Base-by-base conservation (phyloP, 2,888 invertebrate genomes). In the Ischnus inquisitorius region DNA sequence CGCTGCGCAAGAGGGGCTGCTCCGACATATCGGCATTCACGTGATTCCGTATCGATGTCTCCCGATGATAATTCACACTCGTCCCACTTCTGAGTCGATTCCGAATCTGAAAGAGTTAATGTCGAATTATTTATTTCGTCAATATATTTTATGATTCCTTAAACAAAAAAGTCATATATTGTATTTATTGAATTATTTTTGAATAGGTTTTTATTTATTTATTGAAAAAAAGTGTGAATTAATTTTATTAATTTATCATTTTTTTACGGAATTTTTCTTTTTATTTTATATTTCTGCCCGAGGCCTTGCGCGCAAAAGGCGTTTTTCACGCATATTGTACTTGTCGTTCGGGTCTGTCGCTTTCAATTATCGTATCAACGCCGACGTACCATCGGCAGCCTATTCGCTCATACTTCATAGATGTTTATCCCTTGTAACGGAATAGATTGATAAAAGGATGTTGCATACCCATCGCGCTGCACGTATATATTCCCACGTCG, bases 401-500 rank as follows among this genome's bases (percentile, higher is more conserved):
- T n/a, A 48, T 54, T 48, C 28, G 51, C 48, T 28, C 19, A 41
- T 75, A 34, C 34, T 79, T 68, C 64, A 85, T 82, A 86, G 87
- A 90, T 88, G 84, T 85, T 87, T 88, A 87, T 89, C 88, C 79
- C 62, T 19, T 69, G 41, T 68, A 83, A 79, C 79, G 71, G 64
- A 67, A 16, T 34, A 51, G 65, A 83, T 72, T 69, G 60, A 84
- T 82, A 85, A 85, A 85, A 83, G 72, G 57, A 78, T 74, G 79
- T 76, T 81, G 64, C 62, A 62, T 43, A 43, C 68, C 46, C 60
- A 72, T 64, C 65, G 72, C 22, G 60, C 62, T 39, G 28, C 67
- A n/a, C 51, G 41, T 41, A 77, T 57, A 74, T 41, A 48, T 60
- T 60, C 60, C 25, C 60, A 12, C n/a, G 25, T 14, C 10, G 51